Evolutionary conservation across 1,140 invertebrate species (phyloP).

Genomic region (Orius laevigatus): DNA sequence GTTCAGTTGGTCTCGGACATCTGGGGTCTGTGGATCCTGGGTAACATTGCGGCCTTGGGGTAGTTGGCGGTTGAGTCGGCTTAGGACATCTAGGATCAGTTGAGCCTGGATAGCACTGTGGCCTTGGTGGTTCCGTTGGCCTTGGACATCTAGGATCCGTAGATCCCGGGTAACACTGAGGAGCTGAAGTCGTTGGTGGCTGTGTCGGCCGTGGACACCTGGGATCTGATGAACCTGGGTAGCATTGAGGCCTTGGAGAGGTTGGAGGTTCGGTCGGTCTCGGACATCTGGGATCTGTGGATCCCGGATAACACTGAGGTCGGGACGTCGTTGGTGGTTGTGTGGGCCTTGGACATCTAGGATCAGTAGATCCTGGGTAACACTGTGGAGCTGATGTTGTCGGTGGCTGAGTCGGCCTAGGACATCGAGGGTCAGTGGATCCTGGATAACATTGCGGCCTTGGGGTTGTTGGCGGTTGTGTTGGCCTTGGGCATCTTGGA

Average conservation of each 20-base stretch:
- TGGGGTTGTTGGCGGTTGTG: slow-evolving; percentile 17
- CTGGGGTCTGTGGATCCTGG: slow-evolving; percentile 29
- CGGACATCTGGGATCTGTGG: slow-evolving; percentile 30
- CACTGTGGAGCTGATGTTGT: slow-evolving; percentile 16
- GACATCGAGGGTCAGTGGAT: slow-evolving; percentile 20
- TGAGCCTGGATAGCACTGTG: slow-evolving; percentile 22
- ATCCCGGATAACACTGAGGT: slow-evolving; percentile 27
- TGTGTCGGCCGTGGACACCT: slow-evolving; percentile 20
- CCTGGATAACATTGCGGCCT: slow-evolving; percentile 21
- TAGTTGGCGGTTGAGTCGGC: slow-evolving; percentile 17
- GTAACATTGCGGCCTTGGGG: slow-evolving; percentile 23
- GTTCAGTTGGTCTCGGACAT: slow-evolving; percentile 25
- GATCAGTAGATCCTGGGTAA: slow-evolving; percentile 22
- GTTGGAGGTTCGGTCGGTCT: slow-evolving; percentile 24
- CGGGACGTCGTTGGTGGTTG: slow-evolving; percentile 21
- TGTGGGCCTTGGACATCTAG: slow-evolving; percentile 8
- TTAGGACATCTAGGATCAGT: slow-evolving; percentile 19
- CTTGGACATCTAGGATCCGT: slow-evolving; percentile 26
- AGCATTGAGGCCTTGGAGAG: slow-evolving; percentile 18
- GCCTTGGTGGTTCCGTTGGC: slow-evolving; percentile 21
- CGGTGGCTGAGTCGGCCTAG: slow-evolving; percentile 17
- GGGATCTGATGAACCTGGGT: slow-evolving; percentile 21
- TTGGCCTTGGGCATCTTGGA: slow-evolving; percentile 26
- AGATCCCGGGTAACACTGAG: slow-evolving; percentile 29
- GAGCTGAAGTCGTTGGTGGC: slow-evolving; percentile 14